phyloP scores from a whole-genome alignment of 2,113 vertebrate species.

The human (Homo sapiens) region GRCh38 chr7:156946501-156947000 shows the following conservation, averaged over 20 bases:
- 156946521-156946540: too few species aligned
- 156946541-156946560: too few species aligned
- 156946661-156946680: neutral
- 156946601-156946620: too few species aligned
- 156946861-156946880: neutral
- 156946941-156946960: neutral
- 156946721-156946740: neutral
- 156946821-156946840: neutral
- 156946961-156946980: neutral
- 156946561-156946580: too few species aligned
- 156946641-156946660: neutral
- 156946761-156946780: neutral
- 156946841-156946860: neutral
- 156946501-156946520: too few species aligned
- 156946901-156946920: neutral
- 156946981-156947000: neutral
- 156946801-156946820: neutral
- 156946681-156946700: neutral
- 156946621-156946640: neutral
- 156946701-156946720: neutral
- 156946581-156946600: too few species aligned
- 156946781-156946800: neutral
- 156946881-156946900: neutral
- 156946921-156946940: neutral
- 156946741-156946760: neutral